phyloP scores from a whole-genome alignment of 1,140 invertebrate species.

The Lordiphosa collinella region DNA sequence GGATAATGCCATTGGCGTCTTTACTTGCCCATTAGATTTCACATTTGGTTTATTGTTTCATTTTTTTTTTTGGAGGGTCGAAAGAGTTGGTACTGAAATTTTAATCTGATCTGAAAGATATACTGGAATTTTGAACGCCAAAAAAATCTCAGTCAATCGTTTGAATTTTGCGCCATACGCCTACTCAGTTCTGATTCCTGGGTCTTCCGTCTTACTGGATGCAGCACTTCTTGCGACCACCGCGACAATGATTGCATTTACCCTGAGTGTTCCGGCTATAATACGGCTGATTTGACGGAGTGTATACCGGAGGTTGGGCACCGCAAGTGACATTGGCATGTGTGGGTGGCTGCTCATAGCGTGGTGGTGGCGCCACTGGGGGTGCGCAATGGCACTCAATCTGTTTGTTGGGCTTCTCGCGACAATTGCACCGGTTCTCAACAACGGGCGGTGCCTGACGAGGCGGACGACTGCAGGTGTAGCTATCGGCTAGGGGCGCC shows the following conservation, averaged over 20 bases:
- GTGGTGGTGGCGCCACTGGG: background rate
- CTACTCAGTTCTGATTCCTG: constrained; percentile 18
- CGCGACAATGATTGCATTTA: constrained; percentile 25
- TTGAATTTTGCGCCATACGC: background rate
- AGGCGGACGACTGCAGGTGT: constrained; percentile 24
- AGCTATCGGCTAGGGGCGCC: constrained; percentile 30
- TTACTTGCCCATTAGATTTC: constrained; percentile 41
- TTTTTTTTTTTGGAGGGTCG: background rate
- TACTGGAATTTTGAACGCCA: constrained; percentile 21
- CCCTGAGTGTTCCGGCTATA: no score
- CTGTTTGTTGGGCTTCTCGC: background rate
- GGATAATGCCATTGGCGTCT: no score
- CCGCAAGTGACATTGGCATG: constrained; percentile 28
- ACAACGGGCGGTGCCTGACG: background rate
- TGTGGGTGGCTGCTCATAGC: constrained; percentile 3
- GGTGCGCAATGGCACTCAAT: constrained; percentile 15
- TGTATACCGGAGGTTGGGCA: background rate
- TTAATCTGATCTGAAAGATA: background rate
- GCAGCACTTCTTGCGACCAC: constrained; percentile 27
- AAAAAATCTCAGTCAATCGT: constrained; percentile 3
- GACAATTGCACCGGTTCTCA: constrained; percentile 31
- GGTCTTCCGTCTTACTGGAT: constrained; percentile 26
- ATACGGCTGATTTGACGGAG: no score
- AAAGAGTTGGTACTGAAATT: background rate
- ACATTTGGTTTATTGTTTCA: constrained; percentile 18